Evolutionary conservation across 2,888 invertebrate genomes (phyloP).

Genomic region (Odontocerum albicorne): DNA sequence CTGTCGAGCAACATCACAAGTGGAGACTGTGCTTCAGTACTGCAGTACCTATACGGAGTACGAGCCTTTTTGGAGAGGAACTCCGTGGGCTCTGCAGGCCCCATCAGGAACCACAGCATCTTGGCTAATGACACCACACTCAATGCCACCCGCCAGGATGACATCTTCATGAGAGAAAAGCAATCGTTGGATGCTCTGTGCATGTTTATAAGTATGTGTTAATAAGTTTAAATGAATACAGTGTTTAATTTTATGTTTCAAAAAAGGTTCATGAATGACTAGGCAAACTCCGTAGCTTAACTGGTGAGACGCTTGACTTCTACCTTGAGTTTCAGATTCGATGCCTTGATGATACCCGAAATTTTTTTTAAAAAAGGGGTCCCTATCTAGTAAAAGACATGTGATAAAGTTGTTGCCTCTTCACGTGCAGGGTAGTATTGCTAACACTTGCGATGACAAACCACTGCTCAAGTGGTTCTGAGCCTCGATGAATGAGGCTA

Average conservation of each 20-base stretch:
- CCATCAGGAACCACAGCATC: slow-evolving; percentile 43
- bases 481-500: too few relatives aligned
- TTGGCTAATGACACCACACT: slow-evolving; percentile 25
- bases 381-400: background rate
- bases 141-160: slow-evolving; percentile 45
- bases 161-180: slow-evolving; percentile 67
- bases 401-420: too few relatives aligned
- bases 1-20: slow-evolving; percentile 67
- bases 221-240: background rate
- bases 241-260: background rate
- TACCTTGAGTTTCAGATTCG: too few relatives aligned
- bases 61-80: slow-evolving; percentile 73
- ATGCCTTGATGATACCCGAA: too few relatives aligned
- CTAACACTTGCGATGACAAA: too few relatives aligned
- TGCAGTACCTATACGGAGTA: slow-evolving; percentile 75
- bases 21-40: slow-evolving; percentile 71
- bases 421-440: too few relatives aligned
- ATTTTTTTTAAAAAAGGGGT: background rate
- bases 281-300: too few relatives aligned
- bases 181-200: slow-evolving; percentile 77
- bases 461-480: too few relatives aligned
- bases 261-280: background rate
- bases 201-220: slow-evolving; percentile 60
- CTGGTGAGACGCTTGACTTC: too few relatives aligned
- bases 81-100: slow-evolving; percentile 48